A percentile compares a stretch with the other conserved stretches of the same genome.
These are phyloP conservation scores for Momotus momota DNA, from an alignment of 2,797 vertebrate species.

Conservation along the genomic window DNA sequence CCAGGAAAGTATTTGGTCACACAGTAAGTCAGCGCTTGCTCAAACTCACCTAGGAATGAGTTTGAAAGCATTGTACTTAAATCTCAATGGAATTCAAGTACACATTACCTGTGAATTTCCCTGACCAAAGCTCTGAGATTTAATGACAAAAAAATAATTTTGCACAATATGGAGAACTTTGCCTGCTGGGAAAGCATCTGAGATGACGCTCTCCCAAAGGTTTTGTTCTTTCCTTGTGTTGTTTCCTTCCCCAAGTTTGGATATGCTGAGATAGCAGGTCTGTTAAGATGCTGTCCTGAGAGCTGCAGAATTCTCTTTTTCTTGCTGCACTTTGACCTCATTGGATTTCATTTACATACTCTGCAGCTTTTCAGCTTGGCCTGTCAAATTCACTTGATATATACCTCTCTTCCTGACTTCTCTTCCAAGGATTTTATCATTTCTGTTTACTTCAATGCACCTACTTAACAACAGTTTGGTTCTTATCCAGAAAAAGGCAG, in stretches of 20 bases:
- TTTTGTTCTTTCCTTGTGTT: neutral
- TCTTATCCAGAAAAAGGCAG: neutral
- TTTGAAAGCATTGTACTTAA: neutral
- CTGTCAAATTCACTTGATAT: conserved; percentile 10
- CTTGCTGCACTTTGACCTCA: neutral
- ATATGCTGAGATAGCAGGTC: neutral
- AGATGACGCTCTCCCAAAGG: neutral
- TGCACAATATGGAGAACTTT: neutral
- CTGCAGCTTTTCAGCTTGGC: conserved; percentile 9
- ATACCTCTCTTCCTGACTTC: neutral
- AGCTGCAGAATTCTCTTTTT: neutral
- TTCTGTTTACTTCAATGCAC: neutral
- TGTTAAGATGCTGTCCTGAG: neutral
- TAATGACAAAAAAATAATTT: neutral
- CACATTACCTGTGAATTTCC: neutral
- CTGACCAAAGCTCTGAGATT: neutral
- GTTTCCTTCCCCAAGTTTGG: neutral
- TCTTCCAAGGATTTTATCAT: neutral
- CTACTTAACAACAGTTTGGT: neutral
- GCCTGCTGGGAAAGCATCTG: neutral
- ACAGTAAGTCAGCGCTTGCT: neutral
- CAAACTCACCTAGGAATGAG: neutral
- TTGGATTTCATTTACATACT: conserved; percentile 26
- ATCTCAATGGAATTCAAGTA: neutral
- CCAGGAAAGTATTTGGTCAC: neutral